Percentiles rank a stretch among this genome's conserved stretches.
Conservation (phyloP, 2,797 vertebrate genomes). For the Tenualosa ilisha region DNA sequence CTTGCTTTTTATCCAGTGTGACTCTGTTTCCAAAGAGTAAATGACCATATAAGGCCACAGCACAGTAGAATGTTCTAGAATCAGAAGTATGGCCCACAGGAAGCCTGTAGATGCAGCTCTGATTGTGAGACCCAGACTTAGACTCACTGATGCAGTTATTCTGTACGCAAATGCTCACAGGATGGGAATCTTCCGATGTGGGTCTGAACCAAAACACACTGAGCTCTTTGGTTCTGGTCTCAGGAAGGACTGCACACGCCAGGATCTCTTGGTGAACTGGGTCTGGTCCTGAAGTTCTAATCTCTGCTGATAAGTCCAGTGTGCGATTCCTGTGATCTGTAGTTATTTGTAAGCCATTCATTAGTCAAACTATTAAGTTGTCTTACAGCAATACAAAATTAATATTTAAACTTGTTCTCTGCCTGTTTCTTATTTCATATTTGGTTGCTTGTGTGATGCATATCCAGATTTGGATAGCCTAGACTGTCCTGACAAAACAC, state of each 20-base stretch:
- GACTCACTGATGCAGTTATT: slow-evolving; percentile 15
- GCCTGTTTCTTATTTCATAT: too few species aligned
- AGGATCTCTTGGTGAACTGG: not conserved
- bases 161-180: not conserved
- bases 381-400: too few species aligned
- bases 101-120: slow-evolving; percentile 11
- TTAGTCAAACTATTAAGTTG: too few species aligned
- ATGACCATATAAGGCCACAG: not conserved
- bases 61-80: slow-evolving; percentile 11
- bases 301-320: not conserved
- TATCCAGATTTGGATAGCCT: too few species aligned
- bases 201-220: slow-evolving; percentile 17
- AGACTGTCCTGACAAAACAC: too few species aligned
- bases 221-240: not conserved
- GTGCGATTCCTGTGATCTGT: not conserved
- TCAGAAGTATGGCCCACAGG: not conserved
- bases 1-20: not conserved
- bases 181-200: not conserved
- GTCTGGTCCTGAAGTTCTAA: not conserved
- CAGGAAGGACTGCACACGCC: not conserved
- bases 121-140: not conserved
- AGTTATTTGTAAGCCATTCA: not conserved
- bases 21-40: not conserved
- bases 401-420: too few species aligned
- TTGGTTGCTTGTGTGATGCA: too few species aligned